phyloP scores from a whole-genome alignment of 2,797 vertebrate species.

The Girardinus metallicus region DNA sequence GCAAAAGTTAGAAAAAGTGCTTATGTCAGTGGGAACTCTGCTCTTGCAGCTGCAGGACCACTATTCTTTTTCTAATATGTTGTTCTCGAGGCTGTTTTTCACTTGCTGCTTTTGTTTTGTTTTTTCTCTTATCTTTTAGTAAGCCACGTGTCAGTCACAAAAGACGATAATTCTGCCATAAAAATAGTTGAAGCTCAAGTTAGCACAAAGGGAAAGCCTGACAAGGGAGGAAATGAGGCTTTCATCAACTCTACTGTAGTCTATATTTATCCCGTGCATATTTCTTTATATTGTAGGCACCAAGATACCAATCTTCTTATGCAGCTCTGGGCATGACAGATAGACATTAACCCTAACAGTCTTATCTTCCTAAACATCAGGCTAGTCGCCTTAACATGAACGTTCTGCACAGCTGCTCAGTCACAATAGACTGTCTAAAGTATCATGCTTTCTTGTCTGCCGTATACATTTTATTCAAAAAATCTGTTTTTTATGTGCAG shows the following conservation, averaged over 20 bases:
- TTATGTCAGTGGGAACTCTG: conserved; percentile 47
- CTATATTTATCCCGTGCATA: conserved; percentile 27
- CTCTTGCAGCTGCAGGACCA: conserved; percentile 19
- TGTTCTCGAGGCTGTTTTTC: conserved; percentile 35
- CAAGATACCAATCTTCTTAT: conserved; percentile 24
- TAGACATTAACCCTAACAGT: conserved; percentile 8
- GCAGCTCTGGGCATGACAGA: conserved; percentile 13
- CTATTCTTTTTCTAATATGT: conserved; percentile 21
- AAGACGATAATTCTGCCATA: not conserved
- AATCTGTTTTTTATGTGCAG: not conserved
- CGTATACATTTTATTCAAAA: conserved; percentile 1
- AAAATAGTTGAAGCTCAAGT: not conserved
- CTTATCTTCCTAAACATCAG: not conserved
- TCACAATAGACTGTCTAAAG: not conserved
- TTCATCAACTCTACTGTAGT: conserved; percentile 27
- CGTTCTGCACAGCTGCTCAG: conserved; percentile 8
- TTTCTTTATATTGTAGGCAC: conserved; percentile 22
- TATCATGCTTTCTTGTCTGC: conserved; percentile 13
- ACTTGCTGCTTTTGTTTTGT: conserved; percentile 14
- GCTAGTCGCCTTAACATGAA: conserved; percentile 21
- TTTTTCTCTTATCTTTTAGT: conserved; percentile 18
- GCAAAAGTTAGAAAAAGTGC: conserved; percentile 55
- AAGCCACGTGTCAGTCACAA: conserved; percentile 16
- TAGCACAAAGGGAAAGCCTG: conserved; percentile 9
- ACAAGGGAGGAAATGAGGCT: conserved; percentile 21